These are phyloP conservation scores for Hafferia zeledoni DNA, from an alignment of 2,797 vertebrate species.

Conservation along the genomic window DNA sequence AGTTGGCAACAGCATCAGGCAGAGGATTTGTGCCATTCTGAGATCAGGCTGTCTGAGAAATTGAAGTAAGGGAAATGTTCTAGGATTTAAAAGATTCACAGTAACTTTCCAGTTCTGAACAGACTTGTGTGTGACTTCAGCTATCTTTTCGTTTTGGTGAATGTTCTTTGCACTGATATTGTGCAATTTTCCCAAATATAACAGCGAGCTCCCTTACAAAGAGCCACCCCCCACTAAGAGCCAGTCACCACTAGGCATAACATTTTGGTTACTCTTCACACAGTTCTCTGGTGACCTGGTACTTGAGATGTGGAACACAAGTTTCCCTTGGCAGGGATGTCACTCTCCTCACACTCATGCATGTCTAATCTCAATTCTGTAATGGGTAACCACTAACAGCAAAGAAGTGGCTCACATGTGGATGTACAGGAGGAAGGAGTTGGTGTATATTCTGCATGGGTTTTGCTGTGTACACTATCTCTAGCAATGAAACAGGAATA, in stretches of 20 bases:
- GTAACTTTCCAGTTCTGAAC: background rate
- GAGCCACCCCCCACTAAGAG: background rate
- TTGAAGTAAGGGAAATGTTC: background rate
- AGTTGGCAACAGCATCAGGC: background rate
- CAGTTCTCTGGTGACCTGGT: background rate
- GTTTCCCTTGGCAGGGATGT: background rate
- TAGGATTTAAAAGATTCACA: background rate
- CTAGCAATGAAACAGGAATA: background rate
- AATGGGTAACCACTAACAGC: background rate
- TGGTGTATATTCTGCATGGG: background rate
- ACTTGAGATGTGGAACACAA: background rate
- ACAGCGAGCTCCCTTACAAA: background rate
- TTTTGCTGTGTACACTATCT: background rate
- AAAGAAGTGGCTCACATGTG: background rate
- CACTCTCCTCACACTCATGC: background rate
- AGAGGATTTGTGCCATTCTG: background rate
- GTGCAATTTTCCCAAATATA: background rate
- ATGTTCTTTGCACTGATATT: background rate
- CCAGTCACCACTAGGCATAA: background rate
- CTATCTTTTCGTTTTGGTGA: background rate
- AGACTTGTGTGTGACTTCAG: background rate
- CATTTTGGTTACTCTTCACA: constrained; percentile 2
- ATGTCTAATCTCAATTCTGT: background rate
- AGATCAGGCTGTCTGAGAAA: background rate
- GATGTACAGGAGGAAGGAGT: background rate